Percentiles rank a stretch among this genome's conserved stretches.
These are phyloP conservation scores for Agrotis ipsilon DNA, from an alignment of 2,888 invertebrate species.

Conservation along the genomic window DNA sequence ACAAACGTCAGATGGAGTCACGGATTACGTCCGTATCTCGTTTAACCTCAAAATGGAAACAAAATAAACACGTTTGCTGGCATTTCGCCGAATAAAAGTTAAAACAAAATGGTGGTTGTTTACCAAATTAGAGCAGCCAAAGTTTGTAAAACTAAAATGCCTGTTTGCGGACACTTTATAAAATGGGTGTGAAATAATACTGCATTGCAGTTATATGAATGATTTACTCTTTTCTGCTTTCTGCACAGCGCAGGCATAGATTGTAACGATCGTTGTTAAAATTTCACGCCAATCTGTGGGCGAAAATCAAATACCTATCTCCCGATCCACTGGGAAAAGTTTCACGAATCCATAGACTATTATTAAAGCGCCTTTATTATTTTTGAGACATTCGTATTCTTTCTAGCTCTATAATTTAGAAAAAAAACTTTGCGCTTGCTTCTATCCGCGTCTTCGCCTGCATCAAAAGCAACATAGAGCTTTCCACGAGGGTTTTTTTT, in stretches of 20 bases:
- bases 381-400: not conserved
- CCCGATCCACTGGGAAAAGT: not conserved
- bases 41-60: conserved; percentile 13
- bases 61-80: conserved; percentile 10
- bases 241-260: conserved; percentile 7
- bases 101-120: conserved; percentile 37
- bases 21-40: not conserved
- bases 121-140: conserved; percentile 27
- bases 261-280: conserved; percentile 42
- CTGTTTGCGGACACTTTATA: conserved; percentile 39
- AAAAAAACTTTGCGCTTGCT: no score
- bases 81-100: conserved; percentile 25
- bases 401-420: no score
- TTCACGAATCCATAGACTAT: conserved; percentile 1
- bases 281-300: conserved; percentile 23
- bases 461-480: no score
- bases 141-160: conserved; percentile 24
- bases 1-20: not conserved
- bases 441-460: no score
- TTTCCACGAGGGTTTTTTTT: no score
- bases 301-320: conserved; percentile 10
- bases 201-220: conserved; percentile 62
- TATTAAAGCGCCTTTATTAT: not conserved
- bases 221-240: conserved; percentile 41
- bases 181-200: conserved; percentile 55